phyloP scores from a whole-genome alignment of 2,797 vertebrate genomes.

The Mus spretus region DNA sequence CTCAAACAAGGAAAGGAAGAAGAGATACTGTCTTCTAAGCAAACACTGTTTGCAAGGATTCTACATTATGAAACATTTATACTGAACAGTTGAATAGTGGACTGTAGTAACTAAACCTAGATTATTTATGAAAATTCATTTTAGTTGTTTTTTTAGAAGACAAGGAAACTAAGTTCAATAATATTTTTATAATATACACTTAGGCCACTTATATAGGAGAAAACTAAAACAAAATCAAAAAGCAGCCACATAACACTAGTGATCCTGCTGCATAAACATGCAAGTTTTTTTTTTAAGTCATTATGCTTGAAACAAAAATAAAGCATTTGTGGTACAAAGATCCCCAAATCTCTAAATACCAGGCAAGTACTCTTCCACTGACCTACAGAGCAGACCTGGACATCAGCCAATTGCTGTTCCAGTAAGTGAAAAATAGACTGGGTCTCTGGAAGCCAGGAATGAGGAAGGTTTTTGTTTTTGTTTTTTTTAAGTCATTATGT shows the following conservation, averaged over 20 bases:
- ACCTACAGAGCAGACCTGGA: neutral
- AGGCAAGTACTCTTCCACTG: neutral
- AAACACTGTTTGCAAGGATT: neutral
- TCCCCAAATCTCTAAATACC: too few species aligned
- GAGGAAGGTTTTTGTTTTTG: too few species aligned
- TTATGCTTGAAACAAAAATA: neutral
- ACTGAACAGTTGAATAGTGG: neutral
- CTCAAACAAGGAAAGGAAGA: neutral
- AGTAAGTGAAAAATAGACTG: neutral
- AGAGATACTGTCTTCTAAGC: neutral
- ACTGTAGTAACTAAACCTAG: neutral
- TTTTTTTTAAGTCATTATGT: too few species aligned
- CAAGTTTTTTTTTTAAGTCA: neutral
- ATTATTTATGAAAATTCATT: neutral
- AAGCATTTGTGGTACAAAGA: neutral
- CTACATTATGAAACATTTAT: neutral
- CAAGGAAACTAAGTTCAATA: neutral
- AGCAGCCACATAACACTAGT: neutral
- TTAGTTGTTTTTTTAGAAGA: neutral
- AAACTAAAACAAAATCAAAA: neutral
- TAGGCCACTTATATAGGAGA: neutral
- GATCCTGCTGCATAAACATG: constrained; percentile 1
- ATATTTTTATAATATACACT: neutral
- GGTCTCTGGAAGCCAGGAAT: neutral
- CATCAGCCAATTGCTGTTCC: neutral